A percentile compares a stretch with the other conserved stretches of the same genome.
These are phyloP conservation scores for Spea hammondii DNA, from an alignment of 2,797 vertebrate species.

Conservation along the genomic window DNA sequence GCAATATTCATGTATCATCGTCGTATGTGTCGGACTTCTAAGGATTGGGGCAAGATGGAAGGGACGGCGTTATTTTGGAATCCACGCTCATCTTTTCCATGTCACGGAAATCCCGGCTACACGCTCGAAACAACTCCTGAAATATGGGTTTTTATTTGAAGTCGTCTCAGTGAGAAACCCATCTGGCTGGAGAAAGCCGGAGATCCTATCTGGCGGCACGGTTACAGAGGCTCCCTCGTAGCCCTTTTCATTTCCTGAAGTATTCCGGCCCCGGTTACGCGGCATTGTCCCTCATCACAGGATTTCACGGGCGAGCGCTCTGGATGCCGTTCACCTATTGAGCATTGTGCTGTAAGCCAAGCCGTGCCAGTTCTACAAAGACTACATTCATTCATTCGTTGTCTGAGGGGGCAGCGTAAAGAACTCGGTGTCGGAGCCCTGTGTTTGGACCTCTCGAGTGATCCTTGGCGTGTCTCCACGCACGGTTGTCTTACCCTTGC, in stretches of 20 bases:
- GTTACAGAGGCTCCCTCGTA: conserved; percentile 24
- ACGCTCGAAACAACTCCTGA: background rate
- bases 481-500: conserved; percentile 7
- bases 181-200: background rate
- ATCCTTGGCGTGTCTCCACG: conserved; percentile 21
- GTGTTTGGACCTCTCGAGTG: conserved; percentile 32
- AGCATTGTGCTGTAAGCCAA: conserved; percentile 34
- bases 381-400: conserved; percentile 37
- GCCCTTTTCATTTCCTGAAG: conserved; percentile 39
- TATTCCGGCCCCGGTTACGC: conserved; percentile 15
- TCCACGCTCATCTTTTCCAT: conserved; percentile 3
- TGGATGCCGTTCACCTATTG: conserved; percentile 45
- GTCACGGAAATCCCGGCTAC: background rate
- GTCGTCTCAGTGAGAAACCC: background rate
- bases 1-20: background rate
- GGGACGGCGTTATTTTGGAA: background rate
- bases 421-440: conserved; percentile 20
- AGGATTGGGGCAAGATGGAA: background rate
- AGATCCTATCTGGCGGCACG: conserved; percentile 32
- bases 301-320: conserved; percentile 44
- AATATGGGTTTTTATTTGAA: background rate
- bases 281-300: conserved; percentile 43
- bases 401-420: conserved; percentile 20
- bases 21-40: background rate
- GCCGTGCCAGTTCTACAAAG: conserved; percentile 12